Evolutionary conservation across 30 jellyfish, hydroid and myxozoan species (phyloP).

Genomic region (Turritopsis dohrnii): DNA sequence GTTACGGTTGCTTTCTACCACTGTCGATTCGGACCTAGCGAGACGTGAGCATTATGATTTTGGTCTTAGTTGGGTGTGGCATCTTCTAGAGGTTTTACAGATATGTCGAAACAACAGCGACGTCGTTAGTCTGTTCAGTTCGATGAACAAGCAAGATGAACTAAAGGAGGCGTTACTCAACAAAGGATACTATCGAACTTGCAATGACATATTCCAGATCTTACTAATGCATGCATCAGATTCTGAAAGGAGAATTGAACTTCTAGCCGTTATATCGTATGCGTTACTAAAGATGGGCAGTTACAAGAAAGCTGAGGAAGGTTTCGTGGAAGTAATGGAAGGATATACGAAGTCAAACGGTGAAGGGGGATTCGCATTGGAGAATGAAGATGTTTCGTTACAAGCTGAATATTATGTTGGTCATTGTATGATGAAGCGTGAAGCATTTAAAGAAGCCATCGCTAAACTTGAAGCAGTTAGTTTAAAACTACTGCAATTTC

Average conservation of each 20-base stretch:
- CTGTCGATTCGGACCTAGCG: background rate
- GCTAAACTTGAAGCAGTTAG: background rate
- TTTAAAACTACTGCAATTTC: background rate
- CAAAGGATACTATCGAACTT: background rate
- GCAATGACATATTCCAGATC: background rate
- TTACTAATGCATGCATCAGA: background rate
- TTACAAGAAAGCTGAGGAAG: background rate
- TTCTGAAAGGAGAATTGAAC: background rate
- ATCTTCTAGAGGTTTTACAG: background rate
- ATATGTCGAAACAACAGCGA: background rate
- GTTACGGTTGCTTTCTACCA: background rate
- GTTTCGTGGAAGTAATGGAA: background rate
- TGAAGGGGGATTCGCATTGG: background rate
- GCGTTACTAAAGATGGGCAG: background rate
- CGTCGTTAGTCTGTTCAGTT: background rate
- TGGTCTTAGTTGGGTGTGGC: background rate
- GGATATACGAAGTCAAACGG: background rate
- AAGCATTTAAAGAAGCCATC: background rate
- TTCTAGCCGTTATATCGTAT: background rate
- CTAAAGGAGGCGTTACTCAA: background rate
- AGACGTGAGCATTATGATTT: background rate
- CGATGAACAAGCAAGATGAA: background rate
- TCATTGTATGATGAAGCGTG: background rate
- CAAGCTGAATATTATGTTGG: background rate
- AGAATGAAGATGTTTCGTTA: background rate